Evolutionary conservation across 1,140 invertebrate genomes (phyloP).

Genomic region (Leptestheria dahalacensis): DNA sequence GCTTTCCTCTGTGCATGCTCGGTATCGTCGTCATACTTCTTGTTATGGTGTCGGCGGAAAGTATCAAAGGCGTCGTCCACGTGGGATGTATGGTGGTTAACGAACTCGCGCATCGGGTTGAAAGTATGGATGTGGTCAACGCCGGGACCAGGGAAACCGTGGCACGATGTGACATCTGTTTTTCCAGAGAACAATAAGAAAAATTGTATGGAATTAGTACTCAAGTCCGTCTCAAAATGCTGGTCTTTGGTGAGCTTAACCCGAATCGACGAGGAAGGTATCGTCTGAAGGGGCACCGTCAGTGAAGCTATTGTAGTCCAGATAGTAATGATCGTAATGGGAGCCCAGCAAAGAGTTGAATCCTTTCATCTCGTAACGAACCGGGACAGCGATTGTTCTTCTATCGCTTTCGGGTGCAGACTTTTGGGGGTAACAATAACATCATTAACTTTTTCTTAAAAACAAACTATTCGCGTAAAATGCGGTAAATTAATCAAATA

Average conservation of each 20-base stretch:
- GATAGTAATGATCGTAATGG: conserved; percentile 89
- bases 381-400: conserved; percentile 33
- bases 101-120: conserved; percentile 86
- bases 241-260: no score
- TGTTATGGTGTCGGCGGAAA: conserved; percentile 58
- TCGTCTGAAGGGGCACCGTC: conserved; percentile 46
- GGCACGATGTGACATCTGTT: conserved; percentile 53
- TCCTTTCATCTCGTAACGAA: conserved; percentile 82
- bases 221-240: no score
- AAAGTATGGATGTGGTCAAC: conserved; percentile 55
- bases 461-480: neutral
- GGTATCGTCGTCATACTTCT: conserved; percentile 42
- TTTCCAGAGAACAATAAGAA: no score
- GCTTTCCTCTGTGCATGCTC: conserved; percentile 59
- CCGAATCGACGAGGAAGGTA: conserved; percentile 48
- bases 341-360: conserved; percentile 82
- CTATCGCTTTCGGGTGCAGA: neutral
- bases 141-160: conserved; percentile 75
- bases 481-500: neutral
- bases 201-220: no score
- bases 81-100: conserved; percentile 53
- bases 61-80: conserved; percentile 57
- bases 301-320: conserved; percentile 62
- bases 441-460: neutral
- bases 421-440: neutral